A percentile compares a stretch with the other conserved stretches of the same genome.
These are phyloP conservation scores for Aproaerema taeniolella DNA, from an alignment of 2,888 invertebrate species.

Conservation along the genomic window DNA sequence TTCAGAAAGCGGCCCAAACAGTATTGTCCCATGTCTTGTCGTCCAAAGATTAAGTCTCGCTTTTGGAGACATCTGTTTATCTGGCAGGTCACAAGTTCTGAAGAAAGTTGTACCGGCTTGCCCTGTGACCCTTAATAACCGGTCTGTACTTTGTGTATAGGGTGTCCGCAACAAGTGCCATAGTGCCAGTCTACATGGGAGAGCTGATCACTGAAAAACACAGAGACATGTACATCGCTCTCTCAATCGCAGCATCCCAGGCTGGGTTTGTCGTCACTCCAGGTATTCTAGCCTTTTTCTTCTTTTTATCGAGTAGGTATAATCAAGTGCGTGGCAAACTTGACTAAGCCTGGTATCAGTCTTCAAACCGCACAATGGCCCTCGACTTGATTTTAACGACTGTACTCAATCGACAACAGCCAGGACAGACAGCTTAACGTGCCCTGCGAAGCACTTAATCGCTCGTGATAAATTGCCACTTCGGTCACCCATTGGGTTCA, in stretches of 20 bases:
- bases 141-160: neutral
- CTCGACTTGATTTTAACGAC: no score
- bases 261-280: neutral
- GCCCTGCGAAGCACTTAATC: no score
- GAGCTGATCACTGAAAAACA: neutral
- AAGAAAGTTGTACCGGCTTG: neutral
- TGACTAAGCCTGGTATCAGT: no score
- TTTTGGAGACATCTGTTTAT: neutral
- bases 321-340: no score
- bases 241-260: neutral
- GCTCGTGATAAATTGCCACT: no score
- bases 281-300: no score
- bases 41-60: neutral
- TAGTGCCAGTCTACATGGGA: constrained; percentile 2
- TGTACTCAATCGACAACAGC: no score
- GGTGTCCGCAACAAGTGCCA: constrained; percentile 3
- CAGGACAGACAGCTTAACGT: no score
- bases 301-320: no score
- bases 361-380: no score
- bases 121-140: neutral
- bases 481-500: no score
- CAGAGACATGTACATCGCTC: constrained; percentile 1
- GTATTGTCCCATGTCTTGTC: neutral
- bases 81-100: neutral
- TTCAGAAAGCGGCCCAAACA: neutral